phyloP scores from a whole-genome alignment of 2,888 invertebrate genomes.

The Tridacna crocea region DNA sequence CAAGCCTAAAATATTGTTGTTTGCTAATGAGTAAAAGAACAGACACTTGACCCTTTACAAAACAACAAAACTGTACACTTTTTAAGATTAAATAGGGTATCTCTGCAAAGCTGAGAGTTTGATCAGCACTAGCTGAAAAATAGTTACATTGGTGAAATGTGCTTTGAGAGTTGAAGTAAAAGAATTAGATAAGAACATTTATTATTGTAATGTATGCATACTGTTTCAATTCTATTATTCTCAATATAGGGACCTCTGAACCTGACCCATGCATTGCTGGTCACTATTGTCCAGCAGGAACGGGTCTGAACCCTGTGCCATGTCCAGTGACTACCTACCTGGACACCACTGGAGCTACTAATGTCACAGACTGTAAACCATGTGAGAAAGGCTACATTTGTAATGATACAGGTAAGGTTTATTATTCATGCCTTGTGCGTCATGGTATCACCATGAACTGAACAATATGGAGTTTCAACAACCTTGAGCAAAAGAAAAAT shows the following conservation, averaged over 20 bases:
- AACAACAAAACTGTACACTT: no score
- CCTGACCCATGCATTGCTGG: slow-evolving; percentile 79
- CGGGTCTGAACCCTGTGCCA: slow-evolving; percentile 61
- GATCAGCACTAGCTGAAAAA: no score
- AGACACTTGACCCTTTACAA: no score
- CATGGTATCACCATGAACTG: not conserved
- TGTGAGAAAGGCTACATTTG: slow-evolving; percentile 81
- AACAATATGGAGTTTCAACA: not conserved
- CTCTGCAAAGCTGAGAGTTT: no score
- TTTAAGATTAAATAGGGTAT: not conserved
- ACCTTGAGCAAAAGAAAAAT: not conserved
- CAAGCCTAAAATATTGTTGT: no score
- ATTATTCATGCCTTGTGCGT: not conserved
- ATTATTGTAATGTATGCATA: no score
- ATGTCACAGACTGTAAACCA: slow-evolving; percentile 75
- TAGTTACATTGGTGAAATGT: no score
- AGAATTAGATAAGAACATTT: no score
- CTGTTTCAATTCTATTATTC: not conserved
- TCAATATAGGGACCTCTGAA: slow-evolving; percentile 68
- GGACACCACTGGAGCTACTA: slow-evolving; percentile 73
- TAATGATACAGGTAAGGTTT: slow-evolving; percentile 75
- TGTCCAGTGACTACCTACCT: slow-evolving; percentile 80
- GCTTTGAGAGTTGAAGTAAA: no score
- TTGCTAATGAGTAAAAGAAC: no score
- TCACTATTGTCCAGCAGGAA: slow-evolving; percentile 78